Evolutionary conservation across 2,797 vertebrate genomes (phyloP).

Genomic region (Danio jaintianensis): DNA sequence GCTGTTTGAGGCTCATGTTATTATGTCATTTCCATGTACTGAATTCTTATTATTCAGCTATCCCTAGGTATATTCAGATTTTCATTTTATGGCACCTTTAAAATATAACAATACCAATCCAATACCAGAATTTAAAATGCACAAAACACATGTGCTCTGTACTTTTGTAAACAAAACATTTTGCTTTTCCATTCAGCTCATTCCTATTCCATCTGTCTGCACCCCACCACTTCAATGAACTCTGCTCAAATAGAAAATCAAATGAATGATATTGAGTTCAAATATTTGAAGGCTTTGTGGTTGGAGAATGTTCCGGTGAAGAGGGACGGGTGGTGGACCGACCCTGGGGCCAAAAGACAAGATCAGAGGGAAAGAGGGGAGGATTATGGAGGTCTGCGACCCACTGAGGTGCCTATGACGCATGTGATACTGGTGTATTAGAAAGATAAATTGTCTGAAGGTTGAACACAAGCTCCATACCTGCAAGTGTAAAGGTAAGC

Average conservation of each 20-base stretch:
- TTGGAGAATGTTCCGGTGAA: constrained; percentile 49
- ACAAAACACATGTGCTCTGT: not conserved
- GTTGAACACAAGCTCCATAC: constrained; percentile 18
- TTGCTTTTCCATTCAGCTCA: constrained; percentile 9
- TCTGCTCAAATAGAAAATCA: constrained; percentile 33
- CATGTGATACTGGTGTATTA: constrained; percentile 55
- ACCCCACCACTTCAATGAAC: constrained; percentile 29
- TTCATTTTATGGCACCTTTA: not conserved
- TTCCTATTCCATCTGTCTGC: constrained; percentile 8
- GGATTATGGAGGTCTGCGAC: constrained; percentile 33
- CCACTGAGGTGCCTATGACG: constrained; percentile 59
- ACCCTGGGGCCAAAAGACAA: not conserved
- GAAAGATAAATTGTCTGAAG: constrained; percentile 32
- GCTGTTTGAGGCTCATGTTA: too few species aligned
- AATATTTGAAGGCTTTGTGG: constrained; percentile 47
- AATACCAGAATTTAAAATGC: not conserved
- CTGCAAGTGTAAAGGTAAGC: constrained; percentile 58
- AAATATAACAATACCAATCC: not conserved
- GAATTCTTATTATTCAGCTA: too few species aligned
- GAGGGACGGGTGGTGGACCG: constrained; percentile 25
- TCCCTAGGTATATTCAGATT: too few species aligned
- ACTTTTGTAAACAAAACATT: not conserved
- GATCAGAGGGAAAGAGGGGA: constrained; percentile 47
- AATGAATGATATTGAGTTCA: constrained; percentile 22
- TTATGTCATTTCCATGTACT: too few species aligned